Conservation (phyloP, 2,797 vertebrate genomes). For the Scyliorhinus canicula region DNA sequence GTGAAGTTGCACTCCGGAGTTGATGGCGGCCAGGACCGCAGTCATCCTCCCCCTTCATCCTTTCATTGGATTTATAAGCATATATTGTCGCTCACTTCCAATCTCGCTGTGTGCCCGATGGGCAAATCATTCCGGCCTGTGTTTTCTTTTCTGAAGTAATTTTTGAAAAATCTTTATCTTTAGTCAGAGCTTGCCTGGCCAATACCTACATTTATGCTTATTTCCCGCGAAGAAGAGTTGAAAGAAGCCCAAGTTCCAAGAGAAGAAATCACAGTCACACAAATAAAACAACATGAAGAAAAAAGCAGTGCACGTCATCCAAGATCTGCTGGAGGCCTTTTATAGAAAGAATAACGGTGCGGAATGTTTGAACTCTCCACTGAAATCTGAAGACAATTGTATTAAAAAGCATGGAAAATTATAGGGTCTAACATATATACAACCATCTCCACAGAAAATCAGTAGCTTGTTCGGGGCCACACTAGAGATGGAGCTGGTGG, state of each 20-base stretch:
- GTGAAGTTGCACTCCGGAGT: too few species aligned
- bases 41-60: too few species aligned
- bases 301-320: not conserved
- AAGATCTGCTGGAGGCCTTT: not conserved
- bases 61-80: too few species aligned
- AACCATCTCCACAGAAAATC: not conserved
- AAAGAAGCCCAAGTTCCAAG: not conserved
- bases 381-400: not conserved
- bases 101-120: too few species aligned
- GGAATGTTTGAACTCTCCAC: not conserved
- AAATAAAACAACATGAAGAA: not conserved
- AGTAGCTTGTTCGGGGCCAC: not conserved
- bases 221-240: not conserved
- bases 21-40: too few species aligned
- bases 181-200: not conserved
- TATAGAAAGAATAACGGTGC: not conserved
- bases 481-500: not conserved
- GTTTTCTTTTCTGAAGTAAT: not conserved
- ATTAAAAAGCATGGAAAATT: not conserved
- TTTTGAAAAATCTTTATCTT: not conserved
- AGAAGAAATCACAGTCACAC: conserved; percentile 4
- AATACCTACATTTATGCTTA: not conserved
- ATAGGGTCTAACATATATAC: not conserved
- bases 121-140: too few species aligned
- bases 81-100: too few species aligned